These are phyloP conservation scores for Noctua pronuba DNA, from an alignment of 2,888 invertebrate genomes.

Conservation along the genomic window DNA sequence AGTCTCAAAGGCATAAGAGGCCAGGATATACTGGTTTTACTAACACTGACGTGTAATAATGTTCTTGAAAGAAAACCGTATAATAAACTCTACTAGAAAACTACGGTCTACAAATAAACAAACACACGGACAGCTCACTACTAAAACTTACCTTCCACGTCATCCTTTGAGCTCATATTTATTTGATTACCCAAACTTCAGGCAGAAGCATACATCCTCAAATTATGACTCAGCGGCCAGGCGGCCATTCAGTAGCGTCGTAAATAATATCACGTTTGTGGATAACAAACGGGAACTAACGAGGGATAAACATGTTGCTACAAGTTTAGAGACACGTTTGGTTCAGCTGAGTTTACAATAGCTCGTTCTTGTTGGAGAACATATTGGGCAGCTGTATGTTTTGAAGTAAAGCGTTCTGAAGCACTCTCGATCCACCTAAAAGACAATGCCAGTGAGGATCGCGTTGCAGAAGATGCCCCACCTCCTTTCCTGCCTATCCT, in stretches of 20 bases:
- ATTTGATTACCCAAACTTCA: constrained; percentile 49
- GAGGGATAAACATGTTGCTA: constrained; percentile 44
- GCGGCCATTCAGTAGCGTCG: constrained; percentile 35
- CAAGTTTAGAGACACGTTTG: constrained; percentile 38
- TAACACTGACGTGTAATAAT: neutral
- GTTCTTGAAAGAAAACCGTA: neutral
- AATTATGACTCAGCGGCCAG: constrained; percentile 34
- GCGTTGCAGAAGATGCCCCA: neutral
- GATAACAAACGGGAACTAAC: constrained; percentile 54
- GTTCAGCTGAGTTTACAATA: neutral
- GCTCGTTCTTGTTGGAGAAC: neutral
- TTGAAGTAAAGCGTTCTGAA: neutral
- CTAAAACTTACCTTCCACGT: constrained; percentile 18
- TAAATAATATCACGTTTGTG: constrained; percentile 58
- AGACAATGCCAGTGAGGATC: neutral
- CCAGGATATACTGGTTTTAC: neutral
- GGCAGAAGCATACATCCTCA: constrained; percentile 39
- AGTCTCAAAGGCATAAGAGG: neutral
- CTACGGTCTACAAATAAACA: constrained; percentile 9
- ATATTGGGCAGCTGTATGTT: neutral
- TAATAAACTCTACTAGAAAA: neutral
- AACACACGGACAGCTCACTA: neutral
- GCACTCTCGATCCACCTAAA: neutral
- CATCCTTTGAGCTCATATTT: constrained; percentile 57
- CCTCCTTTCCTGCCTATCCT: neutral